Evolutionary conservation across 1,140 invertebrate genomes (phyloP), one percentile per base, ranked within the genome.

Genomic region (Bombus impatiens): DNA sequence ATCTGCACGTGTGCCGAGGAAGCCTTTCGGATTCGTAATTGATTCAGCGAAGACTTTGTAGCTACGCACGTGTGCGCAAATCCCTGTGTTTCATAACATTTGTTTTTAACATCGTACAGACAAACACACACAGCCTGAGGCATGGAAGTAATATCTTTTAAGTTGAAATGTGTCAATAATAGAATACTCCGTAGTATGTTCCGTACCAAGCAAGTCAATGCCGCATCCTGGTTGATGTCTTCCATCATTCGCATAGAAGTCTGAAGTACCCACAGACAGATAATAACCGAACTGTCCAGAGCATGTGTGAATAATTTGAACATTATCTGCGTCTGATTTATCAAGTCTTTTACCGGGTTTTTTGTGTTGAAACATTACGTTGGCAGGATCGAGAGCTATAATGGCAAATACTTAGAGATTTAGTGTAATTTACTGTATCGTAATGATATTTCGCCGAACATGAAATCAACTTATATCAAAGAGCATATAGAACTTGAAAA

Each of bases 271-370:
- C 6, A 95, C 87, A 6, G 47, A 15, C 5, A 47, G 47, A 47
- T 47, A 47, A 6, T 96, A 93, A 9, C 96, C 96, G 6, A 95
- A 90, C 0, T 85, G 37, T 18, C 95, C 94, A 28, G 94, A 95
- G 78, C 96, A 95, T 0, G 97, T 96, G 91, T 97, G 97, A 68
- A 97, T 96, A 1, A 95, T 94, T 89, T 97, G 96, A 0, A 97
- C 96, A 79, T 96, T 71, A n/a, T 15, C 15, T 1, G 95, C 96
- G 80, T 96, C 95, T 9, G 84, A 89, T 35, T 91, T 90, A 86
- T 96, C 95, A 0, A 96, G 89, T 65, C 96, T 88, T 1, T 37
- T 22, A 1, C 67, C 90, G 5, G 95, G 92, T 85, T 95, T 92
- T 70, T 95, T 93, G 32, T 90, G 93, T 82, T 95, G 87, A n/a